phyloP scores from a whole-genome alignment of 2,113 vertebrate genomes.

The Sus scrofa region DNA sequence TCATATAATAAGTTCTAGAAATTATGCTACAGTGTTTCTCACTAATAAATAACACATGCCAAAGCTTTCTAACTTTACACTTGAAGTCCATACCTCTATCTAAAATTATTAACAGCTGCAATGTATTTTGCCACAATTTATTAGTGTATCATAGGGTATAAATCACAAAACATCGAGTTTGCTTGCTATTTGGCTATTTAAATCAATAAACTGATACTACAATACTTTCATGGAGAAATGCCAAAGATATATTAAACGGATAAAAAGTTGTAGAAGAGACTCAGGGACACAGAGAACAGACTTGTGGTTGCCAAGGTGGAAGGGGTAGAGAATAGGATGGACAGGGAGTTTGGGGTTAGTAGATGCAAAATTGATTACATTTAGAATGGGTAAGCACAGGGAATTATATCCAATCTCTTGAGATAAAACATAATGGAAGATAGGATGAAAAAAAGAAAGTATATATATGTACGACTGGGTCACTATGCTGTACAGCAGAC shows the following conservation, averaged over 20 bases:
- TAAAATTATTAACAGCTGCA: conserved; percentile 23
- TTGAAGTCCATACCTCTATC: background rate
- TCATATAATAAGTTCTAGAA: conserved; percentile 44
- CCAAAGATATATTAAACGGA: conserved; percentile 6
- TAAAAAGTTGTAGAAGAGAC: background rate
- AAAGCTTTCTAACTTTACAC: background rate
- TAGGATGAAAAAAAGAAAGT: too few relatives aligned
- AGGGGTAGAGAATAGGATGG: too few relatives aligned
- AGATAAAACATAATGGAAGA: too few relatives aligned
- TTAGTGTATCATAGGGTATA: background rate
- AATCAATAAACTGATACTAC: conserved; percentile 1
- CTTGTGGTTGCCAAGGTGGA: too few relatives aligned
- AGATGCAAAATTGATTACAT: too few relatives aligned
- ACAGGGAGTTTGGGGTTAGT: too few relatives aligned
- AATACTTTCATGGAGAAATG: background rate
- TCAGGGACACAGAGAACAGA: too few relatives aligned
- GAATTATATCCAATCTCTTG: too few relatives aligned
- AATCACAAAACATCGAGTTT: conserved; percentile 50
- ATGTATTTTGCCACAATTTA: background rate
- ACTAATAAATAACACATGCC: conserved; percentile 16
- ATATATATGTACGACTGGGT: too few relatives aligned
- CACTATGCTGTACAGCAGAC: too few relatives aligned
- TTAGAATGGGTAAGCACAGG: too few relatives aligned
- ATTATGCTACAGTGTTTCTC: background rate
- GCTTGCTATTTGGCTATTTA: conserved; percentile 45